Base-by-base conservation (phyloP, 2,888 invertebrate genomes). In the Apeira syringaria region DNA sequence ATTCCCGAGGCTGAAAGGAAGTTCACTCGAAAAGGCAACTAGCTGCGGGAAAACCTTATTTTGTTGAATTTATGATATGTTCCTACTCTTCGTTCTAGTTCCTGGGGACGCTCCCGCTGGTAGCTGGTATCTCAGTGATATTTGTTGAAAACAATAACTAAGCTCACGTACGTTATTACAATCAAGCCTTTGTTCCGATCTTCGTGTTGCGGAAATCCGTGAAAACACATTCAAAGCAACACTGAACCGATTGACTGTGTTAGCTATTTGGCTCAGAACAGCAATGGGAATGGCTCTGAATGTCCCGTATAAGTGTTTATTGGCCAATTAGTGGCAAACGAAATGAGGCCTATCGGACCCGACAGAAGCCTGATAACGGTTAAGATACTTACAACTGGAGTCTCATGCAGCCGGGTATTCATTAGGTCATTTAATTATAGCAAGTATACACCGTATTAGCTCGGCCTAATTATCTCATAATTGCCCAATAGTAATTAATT, bases 11-110 rank as follows among this genome's bases (percentile, higher is more conserved):
- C 70, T 73, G 74, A 76, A 80, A 80, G 85, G 83, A 84, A 86
- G 80, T 83, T 84, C 80, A 77, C 77, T 80, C 75, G 78, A 82
- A 83, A 82, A 82, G 80, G 81, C 82, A 83, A 85, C 84, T 83
- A 77, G 78, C 79, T 77, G 74, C 71, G 75, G 72, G 75, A 75
- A 75, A 83, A 78, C 81, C 81, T 80, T 82, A 81, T 83, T 82
- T 80, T 82, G 77, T 77, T 68, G 63, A 82, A 87, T 86, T 87
- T 87, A 86, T 82, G 81, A 82, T 78, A 80, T 74, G 73, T 75
- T 75, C 66, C 67, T 64, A 63, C 68, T 66, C 68, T 69, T 59
- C 69, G 78, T 66, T 76, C 80, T 64, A 77, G 70, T 80, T 82
- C 77, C 77, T 69, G 71, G 59, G 73, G 67, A 74, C 74, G 76